phyloP scores from a whole-genome alignment of 2,797 vertebrate species.

The Crenuchus spilurus region DNA sequence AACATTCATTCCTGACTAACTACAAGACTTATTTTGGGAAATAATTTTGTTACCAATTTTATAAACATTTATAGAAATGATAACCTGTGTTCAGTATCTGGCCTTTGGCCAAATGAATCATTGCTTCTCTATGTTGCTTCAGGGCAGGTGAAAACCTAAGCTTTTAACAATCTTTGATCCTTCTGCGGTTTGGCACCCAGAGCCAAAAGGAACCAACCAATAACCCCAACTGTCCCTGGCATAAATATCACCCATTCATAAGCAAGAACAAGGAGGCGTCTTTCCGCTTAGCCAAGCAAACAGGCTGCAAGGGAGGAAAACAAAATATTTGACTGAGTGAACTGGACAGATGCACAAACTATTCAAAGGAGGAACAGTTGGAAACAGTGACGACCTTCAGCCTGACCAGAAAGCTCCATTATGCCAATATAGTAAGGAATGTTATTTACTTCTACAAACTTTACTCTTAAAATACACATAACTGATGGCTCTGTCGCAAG shows the following conservation, averaged over 20 bases:
- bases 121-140: constrained; percentile 37
- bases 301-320: constrained; percentile 75
- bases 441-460: constrained; percentile 74
- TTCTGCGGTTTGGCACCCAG: constrained; percentile 40
- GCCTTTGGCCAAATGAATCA: too few species aligned
- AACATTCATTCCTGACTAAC: too few species aligned
- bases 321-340: constrained; percentile 77
- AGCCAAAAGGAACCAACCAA: constrained; percentile 47
- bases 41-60: too few species aligned
- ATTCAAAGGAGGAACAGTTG: constrained; percentile 63
- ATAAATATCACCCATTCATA: constrained; percentile 69
- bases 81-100: too few species aligned
- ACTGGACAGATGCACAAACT: constrained; percentile 50
- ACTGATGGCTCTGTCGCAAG: constrained; percentile 41
- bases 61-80: too few species aligned
- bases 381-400: constrained; percentile 64
- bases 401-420: constrained; percentile 67
- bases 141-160: constrained; percentile 41
- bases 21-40: too few species aligned
- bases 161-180: constrained; percentile 61
- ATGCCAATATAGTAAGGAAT: constrained; percentile 64
- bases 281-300: constrained; percentile 73
- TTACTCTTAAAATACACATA: constrained; percentile 43
- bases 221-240: constrained; percentile 35
- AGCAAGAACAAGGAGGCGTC: constrained; percentile 59